phyloP scores from a whole-genome alignment of 2,888 invertebrate species.

The Biston betularia region DNA sequence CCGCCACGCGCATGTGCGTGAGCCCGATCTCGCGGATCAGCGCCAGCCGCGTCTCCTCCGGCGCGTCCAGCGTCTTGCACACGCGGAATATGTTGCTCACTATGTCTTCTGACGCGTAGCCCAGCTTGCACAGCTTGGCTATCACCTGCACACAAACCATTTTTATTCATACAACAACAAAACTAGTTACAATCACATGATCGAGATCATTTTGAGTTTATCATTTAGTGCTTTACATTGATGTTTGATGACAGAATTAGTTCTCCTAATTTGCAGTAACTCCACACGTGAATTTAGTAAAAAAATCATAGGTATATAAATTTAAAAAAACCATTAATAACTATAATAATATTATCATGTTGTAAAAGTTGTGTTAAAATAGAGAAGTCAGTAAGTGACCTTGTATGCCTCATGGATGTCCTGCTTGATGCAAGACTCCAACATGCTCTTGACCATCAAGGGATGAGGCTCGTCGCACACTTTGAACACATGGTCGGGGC shows the following conservation, averaged over 20 bases:
- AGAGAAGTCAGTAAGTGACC: conserved; percentile 48
- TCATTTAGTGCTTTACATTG: too few relatives aligned
- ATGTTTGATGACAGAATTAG: too few relatives aligned
- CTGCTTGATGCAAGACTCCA: conserved; percentile 92
- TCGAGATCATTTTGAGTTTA: too few relatives aligned
- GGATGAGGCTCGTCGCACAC: conserved; percentile 99
- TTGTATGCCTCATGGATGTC: conserved; percentile 95
- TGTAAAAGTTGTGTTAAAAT: too few relatives aligned
- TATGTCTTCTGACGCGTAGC: conserved; percentile 98
- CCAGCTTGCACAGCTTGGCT: conserved; percentile 95
- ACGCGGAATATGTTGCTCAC: conserved; percentile 98
- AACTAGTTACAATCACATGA: too few relatives aligned
- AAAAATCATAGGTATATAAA: too few relatives aligned
- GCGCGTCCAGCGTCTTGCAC: conserved; percentile 93
- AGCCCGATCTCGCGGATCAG: conserved; percentile 96
- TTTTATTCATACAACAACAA: too few relatives aligned
- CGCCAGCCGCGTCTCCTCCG: conserved; percentile 93
- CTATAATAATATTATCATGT: too few relatives aligned
- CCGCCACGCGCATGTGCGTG: conserved; percentile 95
- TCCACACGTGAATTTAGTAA: too few relatives aligned
- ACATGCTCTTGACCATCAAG: conserved; percentile 95
- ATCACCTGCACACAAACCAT: conserved; percentile 86
- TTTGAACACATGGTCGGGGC: conserved; percentile 97
- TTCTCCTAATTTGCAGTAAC: too few relatives aligned
- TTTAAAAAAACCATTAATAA: too few relatives aligned